A percentile compares a stretch with the other conserved stretches of the same genome.
Evolutionary conservation across 2,888 invertebrate genomes (phyloP).

Genomic region (Pollenia griseotomentosa): DNA sequence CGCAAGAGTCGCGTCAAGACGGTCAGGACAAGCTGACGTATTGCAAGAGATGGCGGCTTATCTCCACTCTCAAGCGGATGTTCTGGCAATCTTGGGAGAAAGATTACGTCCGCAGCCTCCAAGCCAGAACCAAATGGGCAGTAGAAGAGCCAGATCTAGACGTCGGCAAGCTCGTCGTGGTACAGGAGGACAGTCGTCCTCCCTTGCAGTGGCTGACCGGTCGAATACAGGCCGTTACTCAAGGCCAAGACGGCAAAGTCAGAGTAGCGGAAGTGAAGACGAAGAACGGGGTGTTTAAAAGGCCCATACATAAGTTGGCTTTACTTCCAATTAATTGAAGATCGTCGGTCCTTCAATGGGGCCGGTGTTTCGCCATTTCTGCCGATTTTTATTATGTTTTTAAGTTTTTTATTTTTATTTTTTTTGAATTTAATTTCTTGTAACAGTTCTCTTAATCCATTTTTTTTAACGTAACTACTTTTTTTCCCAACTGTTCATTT

Average conservation of each 20-base stretch:
- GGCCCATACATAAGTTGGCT: no score
- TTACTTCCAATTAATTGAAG: no score
- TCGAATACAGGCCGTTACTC: slow-evolving; percentile 40
- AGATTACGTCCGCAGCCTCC: neutral
- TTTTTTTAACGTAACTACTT: no score
- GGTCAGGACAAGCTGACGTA: neutral
- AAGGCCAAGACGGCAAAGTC: slow-evolving; percentile 56
- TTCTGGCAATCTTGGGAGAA: no score
- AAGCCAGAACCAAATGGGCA: neutral
- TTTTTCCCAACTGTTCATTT: no score
- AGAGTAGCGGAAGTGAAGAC: slow-evolving; percentile 51
- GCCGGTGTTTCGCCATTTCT: no score
- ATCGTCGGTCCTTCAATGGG: no score
- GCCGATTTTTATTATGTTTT: no score
- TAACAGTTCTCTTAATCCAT: no score
- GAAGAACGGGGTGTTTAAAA: no score
- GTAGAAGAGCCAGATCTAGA: neutral
- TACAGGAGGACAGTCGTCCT: slow-evolving; percentile 42
- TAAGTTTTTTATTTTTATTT: no score
- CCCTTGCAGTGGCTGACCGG: slow-evolving; percentile 63
- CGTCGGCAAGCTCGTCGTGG: slow-evolving; percentile 50
- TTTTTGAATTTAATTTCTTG: no score
- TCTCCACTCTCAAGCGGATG: neutral
- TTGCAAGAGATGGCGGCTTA: neutral
- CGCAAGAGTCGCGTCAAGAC: neutral